Percentiles rank a stretch among this genome's conserved stretches.
Evolutionary conservation across 2,797 vertebrate species (phyloP).

Genomic region (Smutsia temminckii): DNA sequence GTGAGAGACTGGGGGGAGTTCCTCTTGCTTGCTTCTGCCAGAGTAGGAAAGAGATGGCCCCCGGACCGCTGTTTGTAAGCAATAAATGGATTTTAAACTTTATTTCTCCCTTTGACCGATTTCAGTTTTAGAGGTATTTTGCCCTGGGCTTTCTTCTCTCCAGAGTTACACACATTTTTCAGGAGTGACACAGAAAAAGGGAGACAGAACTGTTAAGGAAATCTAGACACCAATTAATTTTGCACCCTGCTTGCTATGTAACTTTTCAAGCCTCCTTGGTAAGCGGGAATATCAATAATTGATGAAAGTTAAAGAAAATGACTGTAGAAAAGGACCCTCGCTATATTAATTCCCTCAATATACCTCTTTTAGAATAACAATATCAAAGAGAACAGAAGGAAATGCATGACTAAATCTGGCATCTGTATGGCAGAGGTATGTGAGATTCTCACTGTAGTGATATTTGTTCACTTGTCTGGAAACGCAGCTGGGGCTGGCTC

Average conservation of each 20-base stretch:
- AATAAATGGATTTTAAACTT: too few relatives aligned
- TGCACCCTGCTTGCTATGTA: slow-evolving; percentile 36
- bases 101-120: too few relatives aligned
- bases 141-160: too few relatives aligned
- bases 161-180: background rate
- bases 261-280: slow-evolving; percentile 37
- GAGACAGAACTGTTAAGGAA: background rate
- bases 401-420: background rate
- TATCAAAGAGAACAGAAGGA: background rate
- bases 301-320: background rate
- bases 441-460: background rate
- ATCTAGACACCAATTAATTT: slow-evolving; percentile 55
- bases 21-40: too few relatives aligned
- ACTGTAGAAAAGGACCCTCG: background rate
- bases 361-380: slow-evolving; percentile 28
- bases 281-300: background rate
- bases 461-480: background rate
- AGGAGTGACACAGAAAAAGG: background rate
- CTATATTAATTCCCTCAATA: slow-evolving; percentile 24
- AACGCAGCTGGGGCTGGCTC: background rate
- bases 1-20: too few relatives aligned
- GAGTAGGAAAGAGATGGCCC: too few relatives aligned
- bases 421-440: fast-evolving
- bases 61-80: too few relatives aligned
- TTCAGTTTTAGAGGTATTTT: too few relatives aligned